A percentile compares a stretch with the other conserved stretches of the same genome.
phyloP scores from a whole-genome alignment of 37 sponge, comb jelly and placozoan genomes.

The Geodia barretti region DNA sequence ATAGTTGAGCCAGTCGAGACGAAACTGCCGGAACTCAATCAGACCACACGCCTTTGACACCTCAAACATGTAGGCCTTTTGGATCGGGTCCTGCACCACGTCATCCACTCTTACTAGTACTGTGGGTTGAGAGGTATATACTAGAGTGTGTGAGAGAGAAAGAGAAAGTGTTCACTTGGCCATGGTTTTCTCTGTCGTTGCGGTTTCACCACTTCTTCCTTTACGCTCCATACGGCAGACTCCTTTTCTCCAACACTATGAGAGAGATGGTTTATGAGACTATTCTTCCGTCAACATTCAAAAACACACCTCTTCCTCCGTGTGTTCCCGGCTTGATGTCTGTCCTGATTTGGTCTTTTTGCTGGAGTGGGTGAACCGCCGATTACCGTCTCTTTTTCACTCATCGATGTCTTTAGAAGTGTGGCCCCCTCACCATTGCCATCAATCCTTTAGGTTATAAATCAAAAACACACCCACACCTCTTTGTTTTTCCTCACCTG shows the following conservation, averaged over 20 bases:
- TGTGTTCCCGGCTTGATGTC: not conserved
- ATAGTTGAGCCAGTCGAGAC: slow-evolving; percentile 75
- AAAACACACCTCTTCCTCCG: not conserved
- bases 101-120: slow-evolving; percentile 63
- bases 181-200: slow-evolving; percentile 27
- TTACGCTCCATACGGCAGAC: not conserved
- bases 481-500: not conserved
- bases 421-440: slow-evolving; percentile 24
- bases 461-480: not conserved
- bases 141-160: no score
- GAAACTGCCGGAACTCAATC: slow-evolving; percentile 61
- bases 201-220: not conserved
- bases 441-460: slow-evolving; percentile 43
- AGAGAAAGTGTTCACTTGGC: slow-evolving; percentile 13
- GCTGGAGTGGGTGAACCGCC: slow-evolving; percentile 38
- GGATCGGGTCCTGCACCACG: slow-evolving; percentile 15
- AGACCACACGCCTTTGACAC: slow-evolving; percentile 35
- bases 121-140: not conserved
- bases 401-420: slow-evolving; percentile 47
- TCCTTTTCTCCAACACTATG: no score
- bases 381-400: slow-evolving; percentile 62
- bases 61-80: slow-evolving; percentile 47
- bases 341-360: slow-evolving; percentile 18
- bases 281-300: not conserved
- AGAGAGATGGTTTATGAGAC: not conserved